These are phyloP conservation scores for Poeciliopsis paucimaculata DNA, from an alignment of 2,797 vertebrate genomes.

Conservation along the genomic window DNA sequence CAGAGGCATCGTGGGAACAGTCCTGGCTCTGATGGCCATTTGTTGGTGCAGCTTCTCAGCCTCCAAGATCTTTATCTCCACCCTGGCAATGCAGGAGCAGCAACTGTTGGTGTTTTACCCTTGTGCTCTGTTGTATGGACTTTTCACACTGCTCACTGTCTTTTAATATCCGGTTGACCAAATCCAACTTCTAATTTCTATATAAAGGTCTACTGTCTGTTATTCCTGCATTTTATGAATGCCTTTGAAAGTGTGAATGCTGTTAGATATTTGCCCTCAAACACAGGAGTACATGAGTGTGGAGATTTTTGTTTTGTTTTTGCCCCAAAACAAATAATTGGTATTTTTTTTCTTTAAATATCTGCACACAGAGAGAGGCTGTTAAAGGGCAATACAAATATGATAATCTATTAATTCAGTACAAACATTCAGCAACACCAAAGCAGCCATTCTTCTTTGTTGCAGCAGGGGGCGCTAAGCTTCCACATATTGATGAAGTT, in stretches of 20 bases:
- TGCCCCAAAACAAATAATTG: background rate
- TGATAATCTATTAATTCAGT: background rate
- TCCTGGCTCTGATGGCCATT: slow-evolving; percentile 74
- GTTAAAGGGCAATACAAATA: background rate
- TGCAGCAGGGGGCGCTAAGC: slow-evolving; percentile 41
- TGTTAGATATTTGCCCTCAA: background rate
- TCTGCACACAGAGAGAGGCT: background rate
- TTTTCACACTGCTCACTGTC: slow-evolving; percentile 89
- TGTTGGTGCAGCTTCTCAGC: slow-evolving; percentile 94
- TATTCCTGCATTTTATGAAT: background rate
- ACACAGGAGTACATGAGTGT: background rate
- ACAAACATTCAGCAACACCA: background rate
- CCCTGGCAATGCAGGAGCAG: slow-evolving; percentile 92
- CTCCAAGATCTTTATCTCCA: slow-evolving; percentile 95
- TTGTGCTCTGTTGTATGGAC: slow-evolving; percentile 90
- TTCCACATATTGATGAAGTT: background rate
- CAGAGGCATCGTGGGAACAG: slow-evolving; percentile 13
- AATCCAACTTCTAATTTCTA: background rate
- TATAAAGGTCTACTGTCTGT: background rate
- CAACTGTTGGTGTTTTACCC: slow-evolving; percentile 93
- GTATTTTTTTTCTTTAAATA: background rate
- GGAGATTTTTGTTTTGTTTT: too few relatives aligned
- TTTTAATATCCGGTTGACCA: background rate
- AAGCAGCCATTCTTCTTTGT: background rate
- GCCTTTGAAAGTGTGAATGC: background rate